Conservation (phyloP, 2,113 vertebrate genomes). For the Sinocyclocheilus rhinocerous region DNA sequence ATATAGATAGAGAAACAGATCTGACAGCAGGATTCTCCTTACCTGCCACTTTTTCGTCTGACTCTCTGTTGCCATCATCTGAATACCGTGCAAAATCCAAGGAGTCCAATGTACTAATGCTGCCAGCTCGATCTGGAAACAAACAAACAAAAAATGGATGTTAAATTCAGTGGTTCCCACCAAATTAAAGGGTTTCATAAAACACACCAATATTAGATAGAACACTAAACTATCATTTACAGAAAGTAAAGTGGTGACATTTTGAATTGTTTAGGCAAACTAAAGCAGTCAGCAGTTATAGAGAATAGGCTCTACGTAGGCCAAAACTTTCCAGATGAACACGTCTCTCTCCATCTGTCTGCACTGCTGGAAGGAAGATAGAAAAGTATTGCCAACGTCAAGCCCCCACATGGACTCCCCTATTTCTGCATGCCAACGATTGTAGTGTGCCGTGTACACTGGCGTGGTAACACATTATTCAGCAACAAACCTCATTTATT, state of each 20-base stretch:
- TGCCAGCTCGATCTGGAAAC: constrained; percentile 89
- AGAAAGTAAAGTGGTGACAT: background rate
- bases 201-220: background rate
- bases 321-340: background rate
- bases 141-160: constrained; percentile 15
- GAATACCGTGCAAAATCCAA: constrained; percentile 98
- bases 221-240: background rate
- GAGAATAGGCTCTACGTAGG: background rate
- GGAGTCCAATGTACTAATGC: constrained; percentile 98
- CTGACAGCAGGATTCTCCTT: constrained; percentile 56
- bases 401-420: background rate
- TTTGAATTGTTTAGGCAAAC: background rate
- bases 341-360: background rate
- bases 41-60: constrained; percentile 95
- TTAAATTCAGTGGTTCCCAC: constrained; percentile 3
- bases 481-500: background rate
- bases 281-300: background rate
- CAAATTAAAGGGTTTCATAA: background rate
- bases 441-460: background rate
- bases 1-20: no score
- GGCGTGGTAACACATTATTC: background rate
- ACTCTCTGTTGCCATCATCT: constrained; percentile 96
- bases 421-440: background rate
- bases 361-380: background rate
- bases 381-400: background rate